Evolutionary conservation across 1,140 invertebrate genomes (phyloP), one percentile per base, ranked within the genome.

Genomic region (Zaprionus gabonicus): DNA sequence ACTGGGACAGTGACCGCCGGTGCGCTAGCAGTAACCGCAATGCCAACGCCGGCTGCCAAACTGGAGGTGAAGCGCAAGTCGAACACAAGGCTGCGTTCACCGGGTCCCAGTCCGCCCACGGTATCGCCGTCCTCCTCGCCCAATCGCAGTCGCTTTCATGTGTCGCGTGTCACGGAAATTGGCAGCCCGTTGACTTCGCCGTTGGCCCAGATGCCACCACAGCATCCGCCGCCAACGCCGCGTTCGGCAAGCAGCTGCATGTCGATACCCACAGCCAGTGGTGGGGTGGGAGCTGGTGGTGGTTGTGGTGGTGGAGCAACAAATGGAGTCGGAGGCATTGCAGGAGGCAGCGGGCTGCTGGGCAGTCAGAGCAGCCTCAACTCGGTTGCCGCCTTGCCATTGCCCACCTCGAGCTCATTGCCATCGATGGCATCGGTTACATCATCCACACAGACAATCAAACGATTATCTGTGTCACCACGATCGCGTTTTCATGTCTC

Each of bases 71-170:
- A 94, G 83, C 92, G 94, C 78, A 93, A 94, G 87, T 88, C 93
- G 38, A 93, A 94, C 46, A 93, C 94, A 31, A 94, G 95, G 56
- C 93, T 96, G 68, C 94, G 95, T 68, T 96, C 95, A 62, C 95
- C 96, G 51, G 95, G 95, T 58, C 95, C 96, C 27, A 95, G 95
- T 79, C 95, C 95, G 63, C 96, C 95, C 56, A 94, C 95, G 71
- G 94, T 95, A 59, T 95, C 95, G 41, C 96, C 96, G 25, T 94
- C 95, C 71, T 95, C 95, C 69, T 95, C 95, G 91, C 95, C 96
- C 25, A 95, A 94, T 53, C 93, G 94, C 64, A 94, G 93, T 81
- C 93, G 95, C 25, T 95, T 95, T 79, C 93, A 95, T 64, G 94
- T 95, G 3, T 95, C 94, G 23, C 93, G 94, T 20, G 94, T 95